Base-by-base conservation (phyloP, 2,113 vertebrate species). In the Tichodroma muraria region DNA sequence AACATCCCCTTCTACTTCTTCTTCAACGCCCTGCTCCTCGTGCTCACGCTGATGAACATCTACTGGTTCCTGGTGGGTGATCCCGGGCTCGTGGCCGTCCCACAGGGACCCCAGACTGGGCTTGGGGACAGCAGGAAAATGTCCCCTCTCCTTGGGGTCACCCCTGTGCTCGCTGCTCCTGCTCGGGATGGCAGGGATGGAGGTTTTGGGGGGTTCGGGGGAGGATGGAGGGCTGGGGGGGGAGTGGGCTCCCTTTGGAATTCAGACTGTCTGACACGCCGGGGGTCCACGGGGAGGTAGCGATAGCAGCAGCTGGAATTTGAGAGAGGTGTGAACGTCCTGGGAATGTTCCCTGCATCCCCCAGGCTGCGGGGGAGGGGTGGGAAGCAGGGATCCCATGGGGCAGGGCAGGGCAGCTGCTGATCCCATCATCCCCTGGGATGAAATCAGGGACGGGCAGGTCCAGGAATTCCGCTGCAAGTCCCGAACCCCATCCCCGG, bases 1-100 rank as follows among this genome's bases (percentile, higher is more conserved):
- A 96, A 97, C 85, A 99, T 99, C 94, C 99, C 99, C 23, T 99
- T 99, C 97, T 99, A 99, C 97, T 99, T 99, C 97, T 99, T 99
- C 98, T 99, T 99, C 98, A 99, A 99, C 10, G 54, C 96, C 3
- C 98, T 99, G 69, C 98, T 99, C 65, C 97, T 99, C 13, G 35
- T 98, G 31, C 98, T 99, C 95, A 98, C 98, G 12, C 97, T 98
- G 89, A 99, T 99, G 99, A 99, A 99, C 95, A 97, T 99, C 97
- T 99, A 99, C 97, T 99, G 99, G 99, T 99, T 99, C 92, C 96
- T 99, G 99, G 99, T 99, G 98, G 98, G 99, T 89, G 12, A 30
- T 2, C 53, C 52, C 4, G 33, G 60, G 9, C 65, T 10, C 10
- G 64, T 7, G 49, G 11, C 28, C 54, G 0, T 6, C 37, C 31